Evolutionary conservation across 2,113 vertebrate genomes (phyloP).

Genomic region (Elanoides forficatus): DNA sequence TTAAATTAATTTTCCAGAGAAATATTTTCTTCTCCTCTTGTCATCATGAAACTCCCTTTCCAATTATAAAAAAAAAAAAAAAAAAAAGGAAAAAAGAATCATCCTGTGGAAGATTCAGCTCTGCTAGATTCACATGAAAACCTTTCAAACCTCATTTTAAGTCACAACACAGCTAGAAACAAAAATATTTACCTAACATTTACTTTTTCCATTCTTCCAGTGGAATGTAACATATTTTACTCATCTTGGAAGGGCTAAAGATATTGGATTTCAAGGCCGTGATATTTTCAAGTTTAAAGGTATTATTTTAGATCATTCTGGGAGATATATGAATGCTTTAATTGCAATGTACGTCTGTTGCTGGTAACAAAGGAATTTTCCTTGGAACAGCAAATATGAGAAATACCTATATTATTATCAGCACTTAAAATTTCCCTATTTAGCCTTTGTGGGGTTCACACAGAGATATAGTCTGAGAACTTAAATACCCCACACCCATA

Average conservation of each 20-base stretch:
- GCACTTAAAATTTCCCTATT: neutral
- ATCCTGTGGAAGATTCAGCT: neutral
- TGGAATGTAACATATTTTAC: neutral
- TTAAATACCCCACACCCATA: neutral
- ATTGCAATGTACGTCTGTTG: neutral
- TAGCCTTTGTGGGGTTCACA: neutral
- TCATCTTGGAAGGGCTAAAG: neutral
- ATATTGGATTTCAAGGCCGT: neutral
- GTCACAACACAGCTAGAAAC: neutral
- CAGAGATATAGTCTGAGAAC: neutral
- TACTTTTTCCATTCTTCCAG: neutral
- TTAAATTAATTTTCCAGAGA: neutral
- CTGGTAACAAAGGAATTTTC: neutral
- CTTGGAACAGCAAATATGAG: neutral
- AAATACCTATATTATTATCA: neutral
- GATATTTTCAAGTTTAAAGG: neutral
- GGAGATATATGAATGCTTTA: neutral
- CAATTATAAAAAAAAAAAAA: neutral
- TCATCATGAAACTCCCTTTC: neutral
- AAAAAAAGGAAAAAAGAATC: neutral
- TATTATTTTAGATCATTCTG: neutral
- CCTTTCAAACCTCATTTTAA: neutral
- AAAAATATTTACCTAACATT: neutral
- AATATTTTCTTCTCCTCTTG: neutral
- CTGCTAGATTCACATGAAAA: neutral